Evolutionary conservation across 1,140 invertebrate species (phyloP), one percentile per base, ranked within the genome.

Genomic region (Cephus cinctus): DNA sequence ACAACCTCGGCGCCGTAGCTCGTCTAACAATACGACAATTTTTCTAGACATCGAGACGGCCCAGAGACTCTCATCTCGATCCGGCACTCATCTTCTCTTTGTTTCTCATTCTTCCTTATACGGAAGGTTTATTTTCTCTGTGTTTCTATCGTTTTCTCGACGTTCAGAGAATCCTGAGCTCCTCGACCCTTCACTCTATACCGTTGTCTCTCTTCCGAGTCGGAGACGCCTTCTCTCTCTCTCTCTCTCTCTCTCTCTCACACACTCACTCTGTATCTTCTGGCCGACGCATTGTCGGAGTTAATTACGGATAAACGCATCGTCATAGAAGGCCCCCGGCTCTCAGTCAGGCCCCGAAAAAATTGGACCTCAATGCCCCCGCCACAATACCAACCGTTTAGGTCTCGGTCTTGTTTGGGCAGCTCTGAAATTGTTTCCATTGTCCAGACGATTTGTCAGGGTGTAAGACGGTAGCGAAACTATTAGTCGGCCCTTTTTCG

Each of bases 281-380:
- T n/a, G n/a, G n/a, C n/a, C 51, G 57, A 54, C 56, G 64, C 65
- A 76, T 73, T 74, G 62, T 63, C 64, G 50, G 53, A 75, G 70
- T 75, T 76, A 76, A 76, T 76, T 76, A 75, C 64, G 61, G 58
- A 75, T 73, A 76, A 76, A 59, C 52, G 73, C 73, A 61, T 14
- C 65, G 71, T 76, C 73, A 76, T 72, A 73, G 34, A 12, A 18
- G 34, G 34, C 11, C 27, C 27, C 27, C 9, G 4, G 27, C 14
- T 12, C 14, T 30, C 14, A 9, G 11, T 6, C 14, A 6, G 34
- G 9, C 34, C 19, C 15, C 3, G 14, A 36, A 60, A 59, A 60
- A 43, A 43, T 32, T 19, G 46, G 40, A 51, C 42, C 47, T 41
- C 46, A 39, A 47, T 49, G 18, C 25, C n/a, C 55, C 34, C 35